Evolutionary conservation across 2,888 invertebrate species (phyloP), one percentile per base, ranked within the genome.

Genomic region (Elysia crispata): DNA sequence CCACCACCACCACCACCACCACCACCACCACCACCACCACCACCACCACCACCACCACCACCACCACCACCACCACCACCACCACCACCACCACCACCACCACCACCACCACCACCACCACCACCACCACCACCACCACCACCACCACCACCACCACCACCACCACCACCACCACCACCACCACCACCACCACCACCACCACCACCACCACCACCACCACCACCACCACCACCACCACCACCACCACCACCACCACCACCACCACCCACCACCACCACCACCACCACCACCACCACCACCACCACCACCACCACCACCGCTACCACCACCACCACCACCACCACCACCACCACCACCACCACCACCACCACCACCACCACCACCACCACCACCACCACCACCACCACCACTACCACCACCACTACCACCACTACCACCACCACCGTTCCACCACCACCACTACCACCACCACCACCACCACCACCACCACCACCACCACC

Each of bases 161-260:
- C 33, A 76, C 62, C 64, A 76, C 64, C 15, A 62, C 76, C 30
- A 76, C 76, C 30, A 76, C 76, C 20, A 76, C 76, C 64, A 62
- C 66, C 64, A 62, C 62, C 64, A 62, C 76, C 64, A 62, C 76
- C 64, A 62, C 76, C 31, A 62, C 76, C 64, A 66, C 64, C 8
- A 76, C 76, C 30, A 76, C 76, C 30, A 67, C 76, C 64, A 64
- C 76, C 64, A 76, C 76, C 64, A 66, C 64, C 31, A 76, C 76
- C 1, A 76, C 76, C 64, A 76, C 76, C 8, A 76, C 76, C 8
- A 76, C 76, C 8, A 76, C 76, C 1, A 76, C 66, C 20, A 64
- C 64, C 0, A 76, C 64, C 64, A 76, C 76, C 31, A 76, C 64
- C 64, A 76, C 76, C 31, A 76, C 76, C 64, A 64, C 64, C 30